Evolutionary conservation across 2,113 vertebrate genomes (phyloP).

Genomic region (Upupa epops): DNA sequence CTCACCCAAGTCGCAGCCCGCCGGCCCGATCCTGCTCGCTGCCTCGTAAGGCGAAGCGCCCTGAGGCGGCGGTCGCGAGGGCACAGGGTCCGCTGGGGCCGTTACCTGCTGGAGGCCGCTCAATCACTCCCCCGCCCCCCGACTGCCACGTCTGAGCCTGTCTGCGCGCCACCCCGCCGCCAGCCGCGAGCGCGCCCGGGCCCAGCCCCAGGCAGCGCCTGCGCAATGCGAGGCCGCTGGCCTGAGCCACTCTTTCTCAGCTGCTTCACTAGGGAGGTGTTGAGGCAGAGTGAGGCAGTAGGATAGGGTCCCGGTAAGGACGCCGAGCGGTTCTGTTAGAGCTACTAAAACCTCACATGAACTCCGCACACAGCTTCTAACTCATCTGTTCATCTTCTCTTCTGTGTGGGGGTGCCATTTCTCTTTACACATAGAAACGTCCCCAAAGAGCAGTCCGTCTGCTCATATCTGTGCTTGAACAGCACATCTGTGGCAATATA

Average conservation of each 20-base stretch:
- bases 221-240: not conserved
- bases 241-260: too few relatives aligned
- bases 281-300: too few relatives aligned
- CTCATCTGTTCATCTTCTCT: rapidly evolving
- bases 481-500: not conserved
- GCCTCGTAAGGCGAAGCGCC: too few relatives aligned
- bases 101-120: not conserved
- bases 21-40: not conserved
- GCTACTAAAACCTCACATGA: rapidly evolving
- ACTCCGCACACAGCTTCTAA: rapidly evolving
- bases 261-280: too few relatives aligned
- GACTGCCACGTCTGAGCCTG: not conserved
- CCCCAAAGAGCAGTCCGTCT: rapidly evolving
- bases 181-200: not conserved
- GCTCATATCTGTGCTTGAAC: not conserved
- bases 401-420: not conserved
- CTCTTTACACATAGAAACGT: not conserved
- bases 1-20: not conserved
- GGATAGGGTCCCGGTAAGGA: too few relatives aligned
- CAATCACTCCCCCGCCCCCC: not conserved
- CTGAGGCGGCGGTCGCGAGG: too few relatives aligned
- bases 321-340: not conserved
- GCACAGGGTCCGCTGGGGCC: not conserved
- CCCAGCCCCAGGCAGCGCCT: not conserved
- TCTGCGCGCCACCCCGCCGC: not conserved